Percentiles rank a stretch among this genome's conserved stretches.
Evolutionary conservation across 1,140 invertebrate genomes (phyloP).

Genomic region (Babylonia areolata): DNA sequence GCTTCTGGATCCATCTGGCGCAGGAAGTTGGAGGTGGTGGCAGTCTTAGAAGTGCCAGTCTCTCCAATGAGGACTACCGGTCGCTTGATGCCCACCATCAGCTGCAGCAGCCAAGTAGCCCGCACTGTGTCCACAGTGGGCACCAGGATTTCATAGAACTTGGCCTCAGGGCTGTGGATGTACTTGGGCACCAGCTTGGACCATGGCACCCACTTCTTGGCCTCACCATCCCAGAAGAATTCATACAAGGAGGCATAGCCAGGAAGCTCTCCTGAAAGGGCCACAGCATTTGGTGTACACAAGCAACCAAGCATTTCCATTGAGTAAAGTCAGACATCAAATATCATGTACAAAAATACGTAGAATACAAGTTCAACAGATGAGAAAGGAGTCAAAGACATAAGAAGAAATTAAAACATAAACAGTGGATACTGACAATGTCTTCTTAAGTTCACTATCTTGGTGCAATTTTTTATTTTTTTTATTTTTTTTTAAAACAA

Average conservation of each 20-base stretch:
- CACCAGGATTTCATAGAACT: conserved; percentile 90
- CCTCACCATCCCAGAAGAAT: conserved; percentile 84
- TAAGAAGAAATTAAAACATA: too few relatives aligned
- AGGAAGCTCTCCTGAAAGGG: conserved; percentile 82
- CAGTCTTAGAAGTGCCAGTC: conserved; percentile 93
- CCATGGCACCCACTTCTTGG: conserved; percentile 89
- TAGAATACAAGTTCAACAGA: too few relatives aligned
- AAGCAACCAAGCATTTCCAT: too few relatives aligned
- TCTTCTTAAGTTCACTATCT: too few relatives aligned
- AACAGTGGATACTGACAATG: too few relatives aligned
- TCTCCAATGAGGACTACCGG: conserved; percentile 91
- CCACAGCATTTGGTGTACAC: too few relatives aligned
- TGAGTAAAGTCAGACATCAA: too few relatives aligned
- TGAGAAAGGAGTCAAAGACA: too few relatives aligned
- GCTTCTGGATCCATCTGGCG: conserved; percentile 81
- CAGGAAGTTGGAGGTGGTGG: conserved; percentile 89
- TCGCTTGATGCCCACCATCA: conserved; percentile 86
- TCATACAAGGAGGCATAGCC: conserved; percentile 85
- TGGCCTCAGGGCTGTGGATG: conserved; percentile 82
- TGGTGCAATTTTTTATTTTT: too few relatives aligned
- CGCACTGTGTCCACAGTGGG: conserved; percentile 91
- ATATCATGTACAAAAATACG: too few relatives aligned
- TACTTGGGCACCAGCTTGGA: conserved; percentile 86
- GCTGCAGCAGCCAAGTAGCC: conserved; percentile 85
- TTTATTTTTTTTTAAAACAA: too few relatives aligned